phyloP scores from a whole-genome alignment of 1,140 invertebrate genomes.

The Anadara kagoshimensis region DNA sequence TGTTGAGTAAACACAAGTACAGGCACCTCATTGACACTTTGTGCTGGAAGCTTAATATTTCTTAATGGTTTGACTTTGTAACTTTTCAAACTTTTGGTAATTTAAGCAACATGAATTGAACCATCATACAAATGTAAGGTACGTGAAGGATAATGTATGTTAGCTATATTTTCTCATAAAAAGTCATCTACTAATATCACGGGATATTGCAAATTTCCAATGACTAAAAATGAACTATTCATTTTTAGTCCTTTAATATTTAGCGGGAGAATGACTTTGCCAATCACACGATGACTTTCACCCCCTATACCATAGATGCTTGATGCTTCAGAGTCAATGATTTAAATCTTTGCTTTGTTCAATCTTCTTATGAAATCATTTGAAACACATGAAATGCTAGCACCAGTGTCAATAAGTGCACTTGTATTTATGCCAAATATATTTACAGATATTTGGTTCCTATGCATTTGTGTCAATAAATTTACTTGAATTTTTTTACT shows the following conservation, averaged over 20 bases:
- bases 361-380: not conserved
- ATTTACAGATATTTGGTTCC: not conserved
- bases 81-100: not conserved
- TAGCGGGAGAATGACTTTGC: not conserved
- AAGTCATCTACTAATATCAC: conserved; percentile 1
- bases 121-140: conserved; percentile 4
- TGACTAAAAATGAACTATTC: not conserved
- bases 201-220: conserved; percentile 3
- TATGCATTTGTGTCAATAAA: not conserved
- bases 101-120: conserved; percentile 5
- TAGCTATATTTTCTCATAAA: not conserved
- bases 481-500: not conserved
- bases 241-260: conserved; percentile 4
- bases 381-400: not conserved
- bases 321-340: not conserved
- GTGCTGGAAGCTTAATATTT: too few species aligned
- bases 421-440: not conserved
- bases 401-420: not conserved
- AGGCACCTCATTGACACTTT: too few species aligned
- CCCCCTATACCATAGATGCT: not conserved
- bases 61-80: too few species aligned
- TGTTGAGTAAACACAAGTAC: not conserved
- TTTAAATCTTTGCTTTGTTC: not conserved
- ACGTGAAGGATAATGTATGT: conserved; percentile 2
- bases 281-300: not conserved